These are phyloP conservation scores for Stegodyphus dumicola DNA, from an alignment of 1,140 invertebrate species.

Conservation along the genomic window DNA sequence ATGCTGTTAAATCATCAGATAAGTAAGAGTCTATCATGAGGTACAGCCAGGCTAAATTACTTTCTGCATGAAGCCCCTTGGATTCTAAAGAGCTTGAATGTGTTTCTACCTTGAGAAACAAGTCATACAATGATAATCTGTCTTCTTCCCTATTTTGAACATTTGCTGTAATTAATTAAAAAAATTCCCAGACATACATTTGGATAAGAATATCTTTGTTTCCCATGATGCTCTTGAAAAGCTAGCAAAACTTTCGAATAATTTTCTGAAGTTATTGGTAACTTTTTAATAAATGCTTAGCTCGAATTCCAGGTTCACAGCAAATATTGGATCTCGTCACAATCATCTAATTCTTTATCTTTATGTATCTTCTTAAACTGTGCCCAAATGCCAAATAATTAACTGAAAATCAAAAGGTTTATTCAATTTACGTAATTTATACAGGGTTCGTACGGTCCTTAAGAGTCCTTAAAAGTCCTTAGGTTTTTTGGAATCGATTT, in stretches of 20 bases:
- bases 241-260: neutral
- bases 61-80: neutral
- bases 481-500: too few species aligned
- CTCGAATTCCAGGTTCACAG: neutral
- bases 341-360: constrained; percentile 14
- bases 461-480: too few species aligned
- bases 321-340: constrained; percentile 25
- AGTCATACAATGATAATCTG: neutral
- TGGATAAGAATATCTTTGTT: constrained; percentile 9
- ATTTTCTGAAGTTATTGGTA: constrained; percentile 27
- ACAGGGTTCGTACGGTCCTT: too few species aligned
- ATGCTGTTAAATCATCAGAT: neutral
- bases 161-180: constrained; percentile 13
- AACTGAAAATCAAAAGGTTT: constrained; percentile 7
- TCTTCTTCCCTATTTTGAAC: neutral
- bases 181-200: neutral
- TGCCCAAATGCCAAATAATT: constrained; percentile 6
- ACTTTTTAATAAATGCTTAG: neutral
- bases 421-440: constrained; percentile 6
- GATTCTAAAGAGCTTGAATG: constrained; percentile 3
- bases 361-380: constrained; percentile 6
- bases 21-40: neutral
- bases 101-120: constrained; percentile 2
- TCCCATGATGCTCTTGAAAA: constrained; percentile 6
- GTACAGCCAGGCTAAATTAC: neutral